Conservation (phyloP, 2,888 invertebrate species). For the Gari tellinella region DNA sequence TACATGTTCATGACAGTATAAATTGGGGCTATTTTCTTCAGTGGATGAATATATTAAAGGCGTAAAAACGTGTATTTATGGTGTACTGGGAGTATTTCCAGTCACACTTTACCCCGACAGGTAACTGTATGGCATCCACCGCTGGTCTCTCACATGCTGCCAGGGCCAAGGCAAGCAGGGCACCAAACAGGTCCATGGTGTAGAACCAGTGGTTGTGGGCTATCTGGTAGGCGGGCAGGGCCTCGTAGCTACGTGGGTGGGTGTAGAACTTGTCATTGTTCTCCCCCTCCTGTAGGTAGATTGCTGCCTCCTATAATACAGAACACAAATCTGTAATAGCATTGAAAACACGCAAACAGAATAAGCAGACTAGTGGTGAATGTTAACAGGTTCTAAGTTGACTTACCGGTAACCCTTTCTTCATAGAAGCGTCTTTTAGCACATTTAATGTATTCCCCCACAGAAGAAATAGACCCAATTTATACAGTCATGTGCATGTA, state of each 20-base stretch:
- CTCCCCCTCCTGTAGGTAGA: constrained; percentile 94
- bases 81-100: too few relatives aligned
- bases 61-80: too few relatives aligned
- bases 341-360: not conserved
- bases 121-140: constrained; percentile 89
- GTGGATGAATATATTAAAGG: too few relatives aligned
- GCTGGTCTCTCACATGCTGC: constrained; percentile 94
- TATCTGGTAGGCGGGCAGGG: constrained; percentile 93
- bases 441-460: too few relatives aligned
- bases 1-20: too few relatives aligned
- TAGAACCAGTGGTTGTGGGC: constrained; percentile 96
- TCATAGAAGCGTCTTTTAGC: too few relatives aligned
- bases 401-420: not conserved
- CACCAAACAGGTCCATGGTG: constrained; percentile 91
- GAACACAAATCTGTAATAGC: not conserved
- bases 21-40: too few relatives aligned
- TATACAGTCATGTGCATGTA: too few relatives aligned
- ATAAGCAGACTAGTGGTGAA: too few relatives aligned
- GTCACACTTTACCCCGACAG: constrained; percentile 78
- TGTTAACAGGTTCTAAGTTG: not conserved
- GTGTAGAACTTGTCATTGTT: constrained; percentile 96
- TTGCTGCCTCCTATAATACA: constrained; percentile 91
- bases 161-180: constrained; percentile 90
- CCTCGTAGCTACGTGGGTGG: constrained; percentile 92
- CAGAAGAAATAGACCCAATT: too few relatives aligned